Evolutionary conservation across 2,797 vertebrate species (phyloP).

Genomic region (Phataginus tricuspis): DNA sequence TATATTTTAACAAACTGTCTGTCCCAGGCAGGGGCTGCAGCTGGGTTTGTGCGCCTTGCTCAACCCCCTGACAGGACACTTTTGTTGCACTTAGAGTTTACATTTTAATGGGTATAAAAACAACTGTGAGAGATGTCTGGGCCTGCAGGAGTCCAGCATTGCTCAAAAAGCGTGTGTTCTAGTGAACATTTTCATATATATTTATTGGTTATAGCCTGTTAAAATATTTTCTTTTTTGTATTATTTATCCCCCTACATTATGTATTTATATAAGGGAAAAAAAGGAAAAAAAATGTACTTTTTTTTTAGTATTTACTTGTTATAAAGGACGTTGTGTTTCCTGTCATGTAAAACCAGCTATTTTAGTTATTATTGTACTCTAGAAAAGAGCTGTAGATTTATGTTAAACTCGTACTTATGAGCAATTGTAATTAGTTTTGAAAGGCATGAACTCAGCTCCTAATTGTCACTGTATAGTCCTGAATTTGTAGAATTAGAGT

Average conservation of each 20-base stretch:
- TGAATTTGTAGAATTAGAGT: slow-evolving; percentile 94
- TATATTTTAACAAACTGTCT: slow-evolving; percentile 98
- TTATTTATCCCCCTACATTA: slow-evolving; percentile 95
- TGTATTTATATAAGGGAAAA: slow-evolving; percentile 97
- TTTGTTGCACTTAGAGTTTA: slow-evolving; percentile 99
- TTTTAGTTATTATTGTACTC: slow-evolving; percentile 96
- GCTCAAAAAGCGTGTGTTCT: slow-evolving; percentile 95
- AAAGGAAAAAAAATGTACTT: slow-evolving; percentile 91
- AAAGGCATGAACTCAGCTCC: slow-evolving; percentile 92
- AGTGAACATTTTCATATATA: slow-evolving; percentile 99
- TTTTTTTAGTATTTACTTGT: slow-evolving; percentile 96
- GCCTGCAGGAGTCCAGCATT: slow-evolving; percentile 87
- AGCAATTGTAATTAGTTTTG: slow-evolving; percentile 95
- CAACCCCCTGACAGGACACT: slow-evolving; percentile 91
- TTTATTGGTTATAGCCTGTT: slow-evolving; percentile 99
- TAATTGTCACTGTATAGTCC: slow-evolving; percentile 92
- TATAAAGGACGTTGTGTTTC: slow-evolving; percentile 93
- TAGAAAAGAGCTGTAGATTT: slow-evolving; percentile 96
- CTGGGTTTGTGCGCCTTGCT: slow-evolving; percentile 86
- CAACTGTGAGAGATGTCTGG: slow-evolving; percentile 90
- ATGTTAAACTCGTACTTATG: slow-evolving; percentile 95
- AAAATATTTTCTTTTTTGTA: slow-evolving; percentile 95
- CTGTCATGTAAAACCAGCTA: slow-evolving; percentile 95
- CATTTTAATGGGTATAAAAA: slow-evolving; percentile 95
- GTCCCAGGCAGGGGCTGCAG: slow-evolving; percentile 90